phyloP scores from a whole-genome alignment of 2,113 vertebrate species.

The Grus americana region DNA sequence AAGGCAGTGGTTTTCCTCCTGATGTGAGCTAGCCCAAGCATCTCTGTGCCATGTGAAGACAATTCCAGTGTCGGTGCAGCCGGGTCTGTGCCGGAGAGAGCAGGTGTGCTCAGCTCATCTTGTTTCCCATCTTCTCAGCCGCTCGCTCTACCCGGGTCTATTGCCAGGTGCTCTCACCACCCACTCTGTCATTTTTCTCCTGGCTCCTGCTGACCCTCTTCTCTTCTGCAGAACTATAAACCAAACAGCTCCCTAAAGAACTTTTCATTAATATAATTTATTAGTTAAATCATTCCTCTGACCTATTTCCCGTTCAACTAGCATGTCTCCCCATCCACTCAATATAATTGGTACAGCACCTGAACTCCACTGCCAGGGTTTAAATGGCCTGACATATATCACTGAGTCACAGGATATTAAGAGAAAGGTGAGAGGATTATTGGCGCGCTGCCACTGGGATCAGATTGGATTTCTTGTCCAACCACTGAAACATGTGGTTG shows the following conservation, averaged over 20 bases:
- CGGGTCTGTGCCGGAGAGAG: background rate
- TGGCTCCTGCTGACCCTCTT: background rate
- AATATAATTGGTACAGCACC: conserved; percentile 38
- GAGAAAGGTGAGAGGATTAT: conserved; percentile 58
- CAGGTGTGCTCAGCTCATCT: rapidly evolving
- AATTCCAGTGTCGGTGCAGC: background rate
- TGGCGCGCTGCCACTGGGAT: background rate
- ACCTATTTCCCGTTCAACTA: conserved; percentile 41
- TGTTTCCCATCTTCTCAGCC: background rate
- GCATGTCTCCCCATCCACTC: conserved; percentile 5
- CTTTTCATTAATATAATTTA: conserved; percentile 63
- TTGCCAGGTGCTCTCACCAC: background rate
- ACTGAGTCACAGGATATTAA: conserved; percentile 65
- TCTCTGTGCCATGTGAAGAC: background rate
- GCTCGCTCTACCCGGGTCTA: background rate
- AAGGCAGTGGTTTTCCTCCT: background rate
- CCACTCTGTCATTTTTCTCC: background rate
- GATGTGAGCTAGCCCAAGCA: background rate
- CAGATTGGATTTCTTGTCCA: conserved; percentile 42
- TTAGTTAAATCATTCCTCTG: conserved; percentile 27
- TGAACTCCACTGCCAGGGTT: conserved; percentile 20
- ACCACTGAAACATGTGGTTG: background rate
- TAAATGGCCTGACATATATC: conserved; percentile 61
- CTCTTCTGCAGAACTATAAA: conserved; percentile 17
- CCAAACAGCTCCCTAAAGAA: conserved; percentile 5